Percentiles rank a stretch among this genome's conserved stretches.
Evolutionary conservation across 2,797 vertebrate genomes (phyloP).

Genomic region (Diglossa cyanea): DNA sequence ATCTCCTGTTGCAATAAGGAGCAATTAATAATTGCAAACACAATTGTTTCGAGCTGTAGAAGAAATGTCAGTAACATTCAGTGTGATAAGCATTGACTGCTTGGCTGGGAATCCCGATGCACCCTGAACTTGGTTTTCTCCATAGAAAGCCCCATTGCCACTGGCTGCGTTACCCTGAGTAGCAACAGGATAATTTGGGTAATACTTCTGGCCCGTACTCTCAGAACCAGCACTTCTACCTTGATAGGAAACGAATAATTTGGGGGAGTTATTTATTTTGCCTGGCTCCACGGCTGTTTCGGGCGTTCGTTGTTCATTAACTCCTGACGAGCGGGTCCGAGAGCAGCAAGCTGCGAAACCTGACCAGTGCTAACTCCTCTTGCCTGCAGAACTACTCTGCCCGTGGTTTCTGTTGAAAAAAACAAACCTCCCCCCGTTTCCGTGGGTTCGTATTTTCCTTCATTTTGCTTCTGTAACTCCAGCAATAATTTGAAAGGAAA

Average conservation of each 20-base stretch:
- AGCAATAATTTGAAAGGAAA: neutral
- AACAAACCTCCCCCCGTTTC: fast-evolving
- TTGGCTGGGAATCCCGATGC: neutral
- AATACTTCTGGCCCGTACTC: neutral
- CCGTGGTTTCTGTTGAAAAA: neutral
- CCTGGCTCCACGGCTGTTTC: neutral
- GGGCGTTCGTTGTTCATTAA: neutral
- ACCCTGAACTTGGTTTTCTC: neutral
- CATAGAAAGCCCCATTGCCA: neutral
- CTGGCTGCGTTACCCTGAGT: neutral
- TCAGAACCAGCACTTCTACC: neutral
- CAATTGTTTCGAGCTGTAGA: neutral
- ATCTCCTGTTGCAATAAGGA: neutral
- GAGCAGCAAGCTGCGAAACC: neutral
- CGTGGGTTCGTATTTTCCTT: neutral
- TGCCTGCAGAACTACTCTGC: neutral
- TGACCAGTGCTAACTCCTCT: too few relatives aligned
- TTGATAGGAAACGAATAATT: neutral
- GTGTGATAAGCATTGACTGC: neutral
- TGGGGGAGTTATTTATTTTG: neutral
- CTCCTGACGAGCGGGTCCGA: fast-evolving
- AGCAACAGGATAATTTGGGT: neutral
- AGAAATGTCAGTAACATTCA: neutral
- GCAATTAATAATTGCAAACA: neutral
- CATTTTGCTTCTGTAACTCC: neutral